These are phyloP conservation scores for Atta cephalotes DNA, from an alignment of 1,140 invertebrate genomes.

Conservation along the genomic window DNA sequence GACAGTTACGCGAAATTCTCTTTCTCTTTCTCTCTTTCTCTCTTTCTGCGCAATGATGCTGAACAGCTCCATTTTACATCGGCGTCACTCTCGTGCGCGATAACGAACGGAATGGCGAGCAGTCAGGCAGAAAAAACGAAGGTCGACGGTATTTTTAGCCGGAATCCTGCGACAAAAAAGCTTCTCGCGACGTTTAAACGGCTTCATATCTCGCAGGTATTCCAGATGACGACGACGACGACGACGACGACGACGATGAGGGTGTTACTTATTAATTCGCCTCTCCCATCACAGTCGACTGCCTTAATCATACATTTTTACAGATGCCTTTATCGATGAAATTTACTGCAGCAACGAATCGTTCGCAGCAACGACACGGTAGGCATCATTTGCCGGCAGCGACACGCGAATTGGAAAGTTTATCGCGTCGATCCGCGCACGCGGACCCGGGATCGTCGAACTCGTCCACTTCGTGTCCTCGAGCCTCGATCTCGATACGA, in stretches of 20 bases:
- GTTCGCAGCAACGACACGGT: background rate
- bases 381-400: slow-evolving; percentile 6
- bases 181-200: background rate
- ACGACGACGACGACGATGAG: background rate
- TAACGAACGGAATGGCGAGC: slow-evolving; percentile 39
- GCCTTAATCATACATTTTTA: slow-evolving; percentile 34
- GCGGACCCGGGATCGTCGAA: slow-evolving; percentile 56
- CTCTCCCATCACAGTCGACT: background rate
- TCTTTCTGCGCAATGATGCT: slow-evolving; percentile 27
- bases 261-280: slow-evolving; percentile 19
- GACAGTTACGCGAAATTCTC: slow-evolving; percentile 38
- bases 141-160: slow-evolving; percentile 42
- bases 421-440: slow-evolving; percentile 46
- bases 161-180: slow-evolving; percentile 19
- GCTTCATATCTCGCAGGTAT: slow-evolving; percentile 31
- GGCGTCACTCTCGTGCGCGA: slow-evolving; percentile 43
- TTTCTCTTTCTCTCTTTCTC: background rate
- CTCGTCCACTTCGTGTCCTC: slow-evolving; percentile 57
- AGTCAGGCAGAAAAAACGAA: slow-evolving; percentile 30
- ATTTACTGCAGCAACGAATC: background rate
- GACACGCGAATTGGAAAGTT: slow-evolving; percentile 59
- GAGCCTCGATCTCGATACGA: slow-evolving; percentile 69
- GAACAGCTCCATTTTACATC: slow-evolving; percentile 43
- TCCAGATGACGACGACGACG: background rate
- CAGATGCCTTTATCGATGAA: background rate